Evolutionary conservation across 1,140 invertebrate species (phyloP), one percentile per base, ranked within the genome.

Genomic region (Aphidius ervi): DNA sequence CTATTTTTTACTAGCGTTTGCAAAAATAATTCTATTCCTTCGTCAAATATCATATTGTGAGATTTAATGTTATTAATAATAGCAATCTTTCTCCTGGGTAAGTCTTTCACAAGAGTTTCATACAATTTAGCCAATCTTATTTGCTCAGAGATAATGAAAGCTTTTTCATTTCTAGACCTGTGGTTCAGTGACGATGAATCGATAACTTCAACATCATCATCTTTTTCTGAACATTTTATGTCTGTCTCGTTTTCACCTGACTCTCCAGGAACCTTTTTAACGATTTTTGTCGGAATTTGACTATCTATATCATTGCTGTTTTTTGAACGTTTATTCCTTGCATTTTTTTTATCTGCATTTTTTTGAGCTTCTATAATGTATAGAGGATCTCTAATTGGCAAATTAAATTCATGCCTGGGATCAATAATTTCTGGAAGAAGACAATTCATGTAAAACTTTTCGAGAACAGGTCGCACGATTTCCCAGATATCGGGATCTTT

Each of bases 351-450:
- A 5, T 16, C 53, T 16, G 10, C 54, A 46, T 61, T 40, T 31
- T 60, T 3, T 49, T 56, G 54, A 42, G 67, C 64, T 40, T 66
- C 42, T 6, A 59, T 5, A 31, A 69, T 68, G 46, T 68, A 69
- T 1, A 10, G 31, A 8, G 71, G 68, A 43, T 73, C 61, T 60
- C 62, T 57, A n/a, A 74, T 70, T 7, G 61, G 56, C 67, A 70
- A 67, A 59, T 55, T 52, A 65, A 69, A 62, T 10, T 64, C 62
- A 37, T 58, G 43, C 5, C 71, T 57, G 48, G 71, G 67, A 56
- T 79, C 74, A 4, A 77, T 46, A 6, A 74, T 69, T 68, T 75
- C 74, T 2, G 70, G 68, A n/a, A 74, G 46, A 31, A 77, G 37
- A 53, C 70, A 74, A 7, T 71, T 59, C 6, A 49, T 57, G 56